Evolutionary conservation across 2,797 vertebrate species (phyloP), one percentile per base, ranked within the genome.

Genomic region (Spea hammondii): DNA sequence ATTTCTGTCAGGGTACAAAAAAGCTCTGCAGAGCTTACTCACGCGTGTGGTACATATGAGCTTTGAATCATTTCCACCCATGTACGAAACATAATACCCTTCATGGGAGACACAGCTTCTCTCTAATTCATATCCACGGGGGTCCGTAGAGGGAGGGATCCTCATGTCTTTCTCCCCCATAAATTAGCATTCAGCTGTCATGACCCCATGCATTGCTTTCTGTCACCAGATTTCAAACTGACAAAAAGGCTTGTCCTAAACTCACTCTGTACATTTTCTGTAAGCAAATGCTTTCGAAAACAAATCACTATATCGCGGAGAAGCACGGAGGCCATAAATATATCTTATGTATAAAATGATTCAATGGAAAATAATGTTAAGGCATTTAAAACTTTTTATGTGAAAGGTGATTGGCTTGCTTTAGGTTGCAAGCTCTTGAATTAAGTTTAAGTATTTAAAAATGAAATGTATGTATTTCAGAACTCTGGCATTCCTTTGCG

Each of bases 11-110:
- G 85, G 85, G 74, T 73, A 82, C 87, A 84, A 86, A 88, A 89
- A 89, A 86, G 84, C 87, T 89, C 89, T 88, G 88, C 85, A 89
- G 89, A 87, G 91, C 88, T 89, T 92, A 92, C 92, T 92, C 90
- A 92, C 92, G 89, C 83, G 86, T 84, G 62, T 50, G 83, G 77
- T 83, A 79, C 82, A 85, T 74, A 85, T 83, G 79, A 85, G 46
- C 85, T 89, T 83, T 8, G 85, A 87, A 88, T 80, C 83, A 85
- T 89, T 89, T 88, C 85, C 83, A 74, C 74, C 85, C 83, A 85
- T 68, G 84, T 83, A 88, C 86, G 84, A 88, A 88, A 90, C 85
- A 87, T 65, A 85, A 84, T 83, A 86, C 83, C 86, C 83, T 90
- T 90, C 83, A 47, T 86, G 85, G 84, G 84, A 80, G 83, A 84